These are phyloP conservation scores for Amphilophus citrinellus DNA, from an alignment of 2,113 vertebrate genomes.

Conservation along the genomic window DNA sequence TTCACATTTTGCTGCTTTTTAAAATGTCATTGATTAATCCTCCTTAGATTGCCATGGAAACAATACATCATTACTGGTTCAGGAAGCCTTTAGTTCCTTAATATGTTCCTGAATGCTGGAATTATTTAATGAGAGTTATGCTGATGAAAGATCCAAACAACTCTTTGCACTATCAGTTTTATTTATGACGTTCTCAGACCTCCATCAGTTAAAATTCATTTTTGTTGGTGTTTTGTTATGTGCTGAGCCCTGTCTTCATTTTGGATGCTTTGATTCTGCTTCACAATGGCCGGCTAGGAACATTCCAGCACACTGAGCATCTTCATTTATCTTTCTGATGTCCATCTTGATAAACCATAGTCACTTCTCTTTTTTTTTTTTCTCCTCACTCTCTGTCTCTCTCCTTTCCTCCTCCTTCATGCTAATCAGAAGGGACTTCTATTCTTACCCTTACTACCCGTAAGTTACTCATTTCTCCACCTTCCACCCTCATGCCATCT, in stretches of 20 bases:
- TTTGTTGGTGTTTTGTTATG: background rate
- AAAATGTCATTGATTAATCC: background rate
- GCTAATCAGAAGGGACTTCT: constrained; percentile 94
- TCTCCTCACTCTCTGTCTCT: constrained; percentile 69
- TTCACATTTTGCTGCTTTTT: background rate
- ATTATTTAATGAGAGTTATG: background rate
- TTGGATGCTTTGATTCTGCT: constrained; percentile 17
- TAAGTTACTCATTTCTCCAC: constrained; percentile 84
- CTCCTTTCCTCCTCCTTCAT: constrained; percentile 82
- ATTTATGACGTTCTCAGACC: background rate
- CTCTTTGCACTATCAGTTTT: background rate
- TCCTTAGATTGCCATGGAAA: background rate
- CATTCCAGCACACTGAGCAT: constrained; percentile 60
- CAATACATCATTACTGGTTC: too few species aligned
- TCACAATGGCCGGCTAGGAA: constrained; percentile 20
- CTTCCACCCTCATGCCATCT: constrained; percentile 37
- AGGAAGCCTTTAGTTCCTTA: background rate
- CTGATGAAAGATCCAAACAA: background rate
- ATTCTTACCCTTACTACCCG: constrained; percentile 97
- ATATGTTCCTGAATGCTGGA: background rate
- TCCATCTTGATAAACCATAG: constrained; percentile 62
- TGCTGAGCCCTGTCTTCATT: background rate
- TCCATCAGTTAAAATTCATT: background rate
- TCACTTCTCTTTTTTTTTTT: constrained; percentile 56
- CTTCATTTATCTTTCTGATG: constrained; percentile 66